These are phyloP conservation scores for Homalodisca vitripennis DNA, from an alignment of 1,140 invertebrate genomes.

Conservation along the genomic window DNA sequence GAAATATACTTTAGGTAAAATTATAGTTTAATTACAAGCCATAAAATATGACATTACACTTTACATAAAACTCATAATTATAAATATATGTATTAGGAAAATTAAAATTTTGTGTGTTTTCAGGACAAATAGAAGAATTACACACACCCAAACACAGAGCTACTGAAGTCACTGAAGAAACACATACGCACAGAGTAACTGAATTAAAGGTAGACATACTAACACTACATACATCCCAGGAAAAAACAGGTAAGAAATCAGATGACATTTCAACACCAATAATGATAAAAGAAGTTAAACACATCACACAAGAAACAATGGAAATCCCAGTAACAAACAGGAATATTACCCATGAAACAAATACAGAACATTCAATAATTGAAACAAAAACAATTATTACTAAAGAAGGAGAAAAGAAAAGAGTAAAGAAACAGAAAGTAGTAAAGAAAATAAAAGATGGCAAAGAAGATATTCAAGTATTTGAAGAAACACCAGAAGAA, in stretches of 20 bases:
- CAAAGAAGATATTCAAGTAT: constrained; percentile 42
- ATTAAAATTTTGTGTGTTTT: constrained; percentile 40
- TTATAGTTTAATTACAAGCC: too few relatives aligned
- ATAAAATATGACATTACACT: too few relatives aligned
- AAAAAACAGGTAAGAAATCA: constrained; percentile 11
- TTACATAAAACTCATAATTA: too few relatives aligned
- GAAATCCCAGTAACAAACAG: neutral
- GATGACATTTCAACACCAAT: constrained; percentile 28
- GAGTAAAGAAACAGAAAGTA: constrained; percentile 31
- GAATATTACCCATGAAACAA: neutral
- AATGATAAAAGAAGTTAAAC: neutral
- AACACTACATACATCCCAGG: neutral
- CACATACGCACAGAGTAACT: constrained; percentile 15
- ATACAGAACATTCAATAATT: constrained; percentile 34
- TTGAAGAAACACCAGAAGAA: constrained; percentile 35
- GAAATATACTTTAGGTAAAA: too few relatives aligned
- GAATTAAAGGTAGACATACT: constrained; percentile 17
- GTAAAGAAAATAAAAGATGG: constrained; percentile 34
- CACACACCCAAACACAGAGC: constrained; percentile 48
- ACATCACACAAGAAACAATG: neutral
- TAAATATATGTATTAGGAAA: too few relatives aligned
- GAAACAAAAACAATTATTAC: constrained; percentile 38
- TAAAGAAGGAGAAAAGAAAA: constrained; percentile 38
- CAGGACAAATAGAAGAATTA: constrained; percentile 35
- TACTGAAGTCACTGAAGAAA: constrained; percentile 24